These are phyloP conservation scores for Nudaria mundana DNA, from an alignment of 2,888 invertebrate species.

Conservation along the genomic window DNA sequence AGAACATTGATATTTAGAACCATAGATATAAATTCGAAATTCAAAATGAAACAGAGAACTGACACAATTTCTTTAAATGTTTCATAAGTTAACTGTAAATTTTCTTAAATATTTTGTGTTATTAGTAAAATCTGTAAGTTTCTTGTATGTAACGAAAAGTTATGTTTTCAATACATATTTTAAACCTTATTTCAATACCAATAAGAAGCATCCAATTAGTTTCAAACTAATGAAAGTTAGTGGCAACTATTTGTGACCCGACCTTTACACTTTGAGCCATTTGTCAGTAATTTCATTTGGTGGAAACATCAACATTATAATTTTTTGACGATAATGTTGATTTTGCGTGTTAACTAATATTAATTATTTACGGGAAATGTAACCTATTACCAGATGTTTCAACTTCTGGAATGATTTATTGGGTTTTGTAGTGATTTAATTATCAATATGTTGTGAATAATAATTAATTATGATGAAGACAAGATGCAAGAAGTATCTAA, in stretches of 20 bases:
- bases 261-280: slow-evolving; percentile 55
- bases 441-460: background rate
- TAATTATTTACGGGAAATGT: slow-evolving; percentile 19
- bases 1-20: slow-evolving; percentile 19
- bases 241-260: slow-evolving; percentile 42
- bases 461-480: background rate
- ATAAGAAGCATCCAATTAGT: slow-evolving; percentile 20
- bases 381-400: slow-evolving; percentile 23
- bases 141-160: background rate
- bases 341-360: slow-evolving; percentile 38
- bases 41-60: slow-evolving; percentile 11
- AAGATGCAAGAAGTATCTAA: no score
- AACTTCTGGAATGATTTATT: background rate
- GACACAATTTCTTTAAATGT: slow-evolving; percentile 11
- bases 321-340: slow-evolving; percentile 27
- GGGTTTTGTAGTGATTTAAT: background rate
- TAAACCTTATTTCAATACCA: slow-evolving; percentile 20
- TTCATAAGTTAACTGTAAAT: slow-evolving; percentile 53
- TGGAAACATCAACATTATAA: slow-evolving; percentile 55
- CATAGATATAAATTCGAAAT: slow-evolving; percentile 29
- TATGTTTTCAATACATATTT: no score
- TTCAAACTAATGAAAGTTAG: slow-evolving; percentile 13
- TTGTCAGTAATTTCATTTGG: slow-evolving; percentile 58
- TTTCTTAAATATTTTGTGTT: slow-evolving; percentile 62
- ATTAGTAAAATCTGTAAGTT: slow-evolving; percentile 42